Evolutionary conservation across 2,888 invertebrate species (phyloP).

Genomic region (Pandemis cinnamomeana): DNA sequence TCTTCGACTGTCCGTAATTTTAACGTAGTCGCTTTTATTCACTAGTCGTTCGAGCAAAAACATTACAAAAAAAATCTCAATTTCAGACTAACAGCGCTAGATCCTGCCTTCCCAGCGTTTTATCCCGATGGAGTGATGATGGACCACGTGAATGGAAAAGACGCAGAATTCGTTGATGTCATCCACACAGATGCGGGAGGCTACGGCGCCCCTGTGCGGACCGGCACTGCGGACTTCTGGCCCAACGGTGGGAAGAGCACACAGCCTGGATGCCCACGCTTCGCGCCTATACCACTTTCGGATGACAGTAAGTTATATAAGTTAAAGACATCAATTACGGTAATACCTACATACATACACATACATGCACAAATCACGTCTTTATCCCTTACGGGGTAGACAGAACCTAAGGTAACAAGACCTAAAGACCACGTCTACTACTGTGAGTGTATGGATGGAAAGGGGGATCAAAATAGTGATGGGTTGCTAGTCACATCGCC

Average conservation of each 20-base stretch:
- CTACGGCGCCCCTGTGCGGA: slow-evolving; percentile 84
- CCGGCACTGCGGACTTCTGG: slow-evolving; percentile 86
- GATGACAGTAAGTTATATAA: slow-evolving; percentile 72
- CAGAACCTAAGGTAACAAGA: no score
- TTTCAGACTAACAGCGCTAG: slow-evolving; percentile 84
- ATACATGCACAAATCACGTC: no score
- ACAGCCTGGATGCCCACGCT: slow-evolving; percentile 86
- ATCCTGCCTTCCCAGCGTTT: slow-evolving; percentile 86
- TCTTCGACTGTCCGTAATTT: no score
- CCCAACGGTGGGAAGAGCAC: slow-evolving; percentile 84
- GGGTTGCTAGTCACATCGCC: no score
- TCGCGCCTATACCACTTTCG: slow-evolving; percentile 78
- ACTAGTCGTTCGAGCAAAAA: no score
- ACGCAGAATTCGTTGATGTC: slow-evolving; percentile 86
- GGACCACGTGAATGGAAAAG: slow-evolving; percentile 79
- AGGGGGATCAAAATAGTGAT: no score
- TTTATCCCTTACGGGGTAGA: no score
- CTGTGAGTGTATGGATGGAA: no score
- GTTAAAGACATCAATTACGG: no score
- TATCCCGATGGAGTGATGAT: slow-evolving; percentile 80
- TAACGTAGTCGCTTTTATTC: no score
- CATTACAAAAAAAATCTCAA: slow-evolving; percentile 5
- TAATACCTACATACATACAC: no score
- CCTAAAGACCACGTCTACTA: no score
- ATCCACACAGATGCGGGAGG: slow-evolving; percentile 88